phyloP scores from a whole-genome alignment of 2,113 vertebrate species.

The Agapornis roseicollis region DNA sequence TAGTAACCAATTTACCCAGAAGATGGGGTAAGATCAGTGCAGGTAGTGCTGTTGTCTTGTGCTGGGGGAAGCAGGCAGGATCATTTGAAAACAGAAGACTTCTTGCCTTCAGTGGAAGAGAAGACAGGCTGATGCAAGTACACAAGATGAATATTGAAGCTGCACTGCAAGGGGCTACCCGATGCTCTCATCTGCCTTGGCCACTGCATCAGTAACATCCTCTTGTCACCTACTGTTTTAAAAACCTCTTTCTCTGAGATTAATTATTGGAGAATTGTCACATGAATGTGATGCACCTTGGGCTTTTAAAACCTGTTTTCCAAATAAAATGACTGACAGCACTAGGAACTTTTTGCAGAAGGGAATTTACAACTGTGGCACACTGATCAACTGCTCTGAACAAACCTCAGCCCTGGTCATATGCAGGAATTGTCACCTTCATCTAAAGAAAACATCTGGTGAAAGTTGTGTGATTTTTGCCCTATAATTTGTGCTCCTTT shows the following conservation, averaged over 20 bases:
- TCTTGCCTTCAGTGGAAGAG: not conserved
- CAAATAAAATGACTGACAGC: not conserved
- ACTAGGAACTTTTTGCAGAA: not conserved
- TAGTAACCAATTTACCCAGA: not conserved
- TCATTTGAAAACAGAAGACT: not conserved
- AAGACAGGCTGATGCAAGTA: not conserved
- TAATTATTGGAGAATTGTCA: not conserved
- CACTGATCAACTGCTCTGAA: not conserved
- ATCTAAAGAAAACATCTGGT: not conserved
- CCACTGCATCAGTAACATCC: not conserved
- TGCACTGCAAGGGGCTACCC: not conserved
- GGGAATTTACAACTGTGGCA: not conserved
- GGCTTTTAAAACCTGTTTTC: not conserved
- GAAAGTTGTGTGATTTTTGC: not conserved
- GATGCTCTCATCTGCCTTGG: not conserved
- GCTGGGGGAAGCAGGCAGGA: not conserved
- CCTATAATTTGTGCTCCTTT: not conserved
- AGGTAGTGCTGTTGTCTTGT: not conserved
- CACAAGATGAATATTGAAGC: not conserved
- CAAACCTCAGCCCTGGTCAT: accelerated
- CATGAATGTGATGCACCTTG: not conserved
- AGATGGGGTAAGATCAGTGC: not conserved
- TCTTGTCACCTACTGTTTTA: not conserved
- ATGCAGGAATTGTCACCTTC: not conserved
- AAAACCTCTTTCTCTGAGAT: not conserved